These are phyloP conservation scores for Ptyas mucosa DNA, from an alignment of 2,113 vertebrate genomes.

Conservation along the genomic window DNA sequence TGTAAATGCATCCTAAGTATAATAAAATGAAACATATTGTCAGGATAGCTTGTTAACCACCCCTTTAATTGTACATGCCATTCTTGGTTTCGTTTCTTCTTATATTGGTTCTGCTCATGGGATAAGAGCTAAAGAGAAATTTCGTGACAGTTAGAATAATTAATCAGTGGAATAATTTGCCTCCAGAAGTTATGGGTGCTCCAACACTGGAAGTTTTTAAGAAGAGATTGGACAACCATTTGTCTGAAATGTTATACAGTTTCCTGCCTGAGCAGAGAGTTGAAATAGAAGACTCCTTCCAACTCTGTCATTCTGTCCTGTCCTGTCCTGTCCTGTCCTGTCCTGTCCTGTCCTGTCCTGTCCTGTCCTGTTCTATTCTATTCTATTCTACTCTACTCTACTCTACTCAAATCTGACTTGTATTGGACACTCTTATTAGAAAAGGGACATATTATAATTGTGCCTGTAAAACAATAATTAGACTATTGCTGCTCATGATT, in stretches of 20 bases:
- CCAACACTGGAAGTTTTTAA: neutral
- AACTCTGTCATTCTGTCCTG: too few relatives aligned
- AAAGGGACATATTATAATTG: neutral
- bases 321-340: too few relatives aligned
- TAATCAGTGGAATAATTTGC: neutral
- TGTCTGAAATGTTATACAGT: neutral
- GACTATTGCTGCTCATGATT: neutral
- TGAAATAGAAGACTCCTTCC: neutral
- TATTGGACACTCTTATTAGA: neutral
- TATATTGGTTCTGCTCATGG: neutral
- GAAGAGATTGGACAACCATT: neutral
- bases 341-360: too few relatives aligned
- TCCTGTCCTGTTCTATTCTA: neutral
- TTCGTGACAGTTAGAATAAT: neutral
- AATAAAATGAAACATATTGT: neutral
- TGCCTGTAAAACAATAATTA: neutral
- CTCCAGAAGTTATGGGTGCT: neutral
- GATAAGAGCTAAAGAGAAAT: neutral
- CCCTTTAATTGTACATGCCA: too few relatives aligned
- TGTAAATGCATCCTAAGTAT: neutral
- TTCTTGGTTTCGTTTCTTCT: neutral
- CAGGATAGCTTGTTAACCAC: too few relatives aligned
- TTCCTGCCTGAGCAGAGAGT: neutral
- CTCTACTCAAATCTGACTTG: neutral
- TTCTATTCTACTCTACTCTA: neutral